Conservation (phyloP, 1,140 invertebrate species). For the Drosophila parabipectinata region DNA sequence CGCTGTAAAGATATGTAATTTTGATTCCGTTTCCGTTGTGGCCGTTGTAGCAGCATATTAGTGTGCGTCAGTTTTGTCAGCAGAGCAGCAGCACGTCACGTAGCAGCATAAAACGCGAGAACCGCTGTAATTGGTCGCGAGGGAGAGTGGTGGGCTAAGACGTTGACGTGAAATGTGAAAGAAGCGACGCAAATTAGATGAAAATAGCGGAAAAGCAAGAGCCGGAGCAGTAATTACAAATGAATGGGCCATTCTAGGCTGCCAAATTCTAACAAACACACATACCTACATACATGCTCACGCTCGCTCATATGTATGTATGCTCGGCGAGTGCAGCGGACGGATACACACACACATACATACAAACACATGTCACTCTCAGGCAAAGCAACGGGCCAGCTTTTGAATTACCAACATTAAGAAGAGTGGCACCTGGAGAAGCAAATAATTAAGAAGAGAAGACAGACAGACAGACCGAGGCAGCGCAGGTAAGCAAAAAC, state of each 20-base stretch:
- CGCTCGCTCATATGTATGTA: not conserved
- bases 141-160: not conserved
- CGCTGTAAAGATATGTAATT: not conserved
- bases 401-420: constrained; percentile 24
- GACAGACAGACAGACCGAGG: not conserved
- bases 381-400: constrained; percentile 26
- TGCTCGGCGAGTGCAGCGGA: constrained; percentile 27
- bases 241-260: constrained; percentile 63
- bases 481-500: constrained; percentile 67
- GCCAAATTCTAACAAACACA: constrained; percentile 55
- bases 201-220: constrained; percentile 39
- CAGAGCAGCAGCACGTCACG: constrained; percentile 53
- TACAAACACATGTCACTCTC: constrained; percentile 31
- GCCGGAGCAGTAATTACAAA: constrained; percentile 41
- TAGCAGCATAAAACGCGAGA: constrained; percentile 67
- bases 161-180: constrained; percentile 40
- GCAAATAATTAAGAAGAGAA: constrained; percentile 20
- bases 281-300: constrained; percentile 20
- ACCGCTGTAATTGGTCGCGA: constrained; percentile 16
- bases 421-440: constrained; percentile 18
- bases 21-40: constrained; percentile 37
- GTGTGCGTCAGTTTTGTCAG: constrained; percentile 34
- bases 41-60: constrained; percentile 26
- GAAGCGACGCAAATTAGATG: constrained; percentile 35
- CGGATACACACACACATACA: constrained; percentile 2